Evolutionary conservation across 2,113 vertebrate species (phyloP), one percentile per base, ranked within the genome.

Genomic region (Microtus oregoni): DNA sequence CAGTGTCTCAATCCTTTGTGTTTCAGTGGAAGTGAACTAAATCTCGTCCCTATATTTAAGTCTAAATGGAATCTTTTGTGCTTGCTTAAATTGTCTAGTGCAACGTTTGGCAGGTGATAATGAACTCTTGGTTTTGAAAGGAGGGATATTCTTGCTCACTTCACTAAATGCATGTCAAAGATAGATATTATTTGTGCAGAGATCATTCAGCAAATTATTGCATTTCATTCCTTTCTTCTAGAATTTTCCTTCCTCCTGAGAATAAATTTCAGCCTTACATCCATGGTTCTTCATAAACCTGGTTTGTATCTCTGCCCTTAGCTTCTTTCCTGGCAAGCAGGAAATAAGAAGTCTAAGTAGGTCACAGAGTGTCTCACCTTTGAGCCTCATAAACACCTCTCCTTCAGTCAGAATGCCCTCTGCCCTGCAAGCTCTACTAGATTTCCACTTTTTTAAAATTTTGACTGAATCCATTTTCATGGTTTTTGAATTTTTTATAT

Each of bases 131-230:
- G 41, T 92, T 7, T 26, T 72, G 55, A 35, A 67, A 50, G 65
- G 44, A 41, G 30, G 55, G 77, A 76, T 61, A 15, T 96, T 96
- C 96, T 93, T 13, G 96, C 78, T 97, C 94, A 95, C 97, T 98
- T 97, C 97, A 92, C 91, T 97, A 95, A 76, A 65, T 88, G 75
- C 1, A 86, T 88, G 28, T 95, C 95, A 92, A 65, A 35, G 70
- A 75, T 38, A 85, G 35, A 82, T 63, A 85, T 14, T 30, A 44
- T 17, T 67, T 86, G 61, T 67, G 17, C 0, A 7, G 38, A 32
- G 28, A 47, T 47, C 22, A 35, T 67, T 86, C 26, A 32, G n/a
- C 79, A 67, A 65, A 65, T 6, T 44, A 63, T 2, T 44, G 38
- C 32, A 68, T 91, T 92, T 41, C 90, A 30, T 52, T 89, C 19